Percentiles rank a stretch among this genome's conserved stretches.
phyloP scores from a whole-genome alignment of 2,888 invertebrate species.

The Lingula anatina region DNA sequence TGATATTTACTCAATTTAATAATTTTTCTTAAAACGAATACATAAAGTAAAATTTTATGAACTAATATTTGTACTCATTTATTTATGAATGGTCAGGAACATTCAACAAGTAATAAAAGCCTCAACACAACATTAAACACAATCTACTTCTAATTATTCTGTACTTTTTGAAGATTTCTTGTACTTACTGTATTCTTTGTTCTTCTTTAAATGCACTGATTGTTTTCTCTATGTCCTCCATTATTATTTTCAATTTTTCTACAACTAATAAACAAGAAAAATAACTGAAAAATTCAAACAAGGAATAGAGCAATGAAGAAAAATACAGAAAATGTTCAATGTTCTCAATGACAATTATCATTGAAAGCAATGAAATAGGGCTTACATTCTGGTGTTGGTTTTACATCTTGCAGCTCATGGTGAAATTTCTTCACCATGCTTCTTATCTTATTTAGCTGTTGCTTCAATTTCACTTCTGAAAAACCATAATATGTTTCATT shows the following conservation, averaged over 20 bases:
- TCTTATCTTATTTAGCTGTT: conserved; percentile 41
- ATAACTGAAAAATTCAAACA: neutral
- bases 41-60: too few relatives aligned
- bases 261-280: conserved; percentile 28
- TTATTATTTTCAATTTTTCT: conserved; percentile 44
- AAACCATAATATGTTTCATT: too few relatives aligned
- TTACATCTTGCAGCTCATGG: conserved; percentile 41
- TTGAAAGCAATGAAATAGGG: too few relatives aligned
- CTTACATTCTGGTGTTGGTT: conserved; percentile 47
- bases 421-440: conserved; percentile 44
- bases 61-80: too few relatives aligned
- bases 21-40: too few relatives aligned
- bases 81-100: too few relatives aligned
- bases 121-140: neutral
- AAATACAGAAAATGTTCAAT: too few relatives aligned
- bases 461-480: conserved; percentile 32
- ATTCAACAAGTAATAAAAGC: too few relatives aligned
- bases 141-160: neutral
- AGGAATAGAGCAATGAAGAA: neutral
- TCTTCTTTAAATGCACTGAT: conserved; percentile 43
- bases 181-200: conserved; percentile 34
- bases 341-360: too few relatives aligned
- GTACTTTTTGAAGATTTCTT: too few relatives aligned
- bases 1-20: too few relatives aligned
- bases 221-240: conserved; percentile 48